phyloP scores from a whole-genome alignment of 2,797 vertebrate genomes.

The Cryptoblepharus egeriae region DNA sequence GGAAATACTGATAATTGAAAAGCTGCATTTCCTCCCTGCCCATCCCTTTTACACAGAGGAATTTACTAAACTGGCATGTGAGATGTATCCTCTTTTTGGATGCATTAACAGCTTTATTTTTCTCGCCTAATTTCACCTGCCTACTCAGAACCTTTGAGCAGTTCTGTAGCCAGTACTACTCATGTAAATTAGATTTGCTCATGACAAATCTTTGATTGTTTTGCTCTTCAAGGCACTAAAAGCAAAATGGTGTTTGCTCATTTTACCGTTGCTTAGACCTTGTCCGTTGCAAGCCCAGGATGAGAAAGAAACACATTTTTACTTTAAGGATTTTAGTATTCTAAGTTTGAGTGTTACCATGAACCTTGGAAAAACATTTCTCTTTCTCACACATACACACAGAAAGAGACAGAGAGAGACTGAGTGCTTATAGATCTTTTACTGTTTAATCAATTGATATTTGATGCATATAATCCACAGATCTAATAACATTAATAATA shows the following conservation, averaged over 20 bases:
- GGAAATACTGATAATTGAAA: slow-evolving; percentile 34
- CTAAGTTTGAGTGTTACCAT: not conserved
- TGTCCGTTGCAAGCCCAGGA: slow-evolving; percentile 8
- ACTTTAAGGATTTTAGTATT: not conserved
- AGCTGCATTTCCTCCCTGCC: slow-evolving; percentile 31
- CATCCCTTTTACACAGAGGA: not conserved
- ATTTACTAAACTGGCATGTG: slow-evolving; percentile 51
- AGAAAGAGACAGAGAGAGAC: too few relatives aligned
- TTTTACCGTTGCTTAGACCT: slow-evolving; percentile 30
- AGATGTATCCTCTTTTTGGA: slow-evolving; percentile 57
- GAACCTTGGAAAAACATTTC: not conserved
- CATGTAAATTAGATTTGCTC: slow-evolving; percentile 49
- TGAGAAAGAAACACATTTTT: not conserved
- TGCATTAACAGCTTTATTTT: slow-evolving; percentile 49
- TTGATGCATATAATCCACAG: too few relatives aligned
- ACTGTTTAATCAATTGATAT: too few relatives aligned
- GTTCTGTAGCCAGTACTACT: slow-evolving; percentile 2
- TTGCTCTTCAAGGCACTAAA: not conserved
- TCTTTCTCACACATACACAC: too few relatives aligned
- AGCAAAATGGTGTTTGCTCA: slow-evolving; percentile 37
- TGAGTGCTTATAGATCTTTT: too few relatives aligned
- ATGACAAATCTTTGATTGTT: slow-evolving; percentile 15
- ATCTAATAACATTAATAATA: too few relatives aligned
- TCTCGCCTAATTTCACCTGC: not conserved
- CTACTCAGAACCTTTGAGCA: slow-evolving; percentile 13